phyloP scores from a whole-genome alignment of 2,888 invertebrate species.

The Ennomos quercinarius region DNA sequence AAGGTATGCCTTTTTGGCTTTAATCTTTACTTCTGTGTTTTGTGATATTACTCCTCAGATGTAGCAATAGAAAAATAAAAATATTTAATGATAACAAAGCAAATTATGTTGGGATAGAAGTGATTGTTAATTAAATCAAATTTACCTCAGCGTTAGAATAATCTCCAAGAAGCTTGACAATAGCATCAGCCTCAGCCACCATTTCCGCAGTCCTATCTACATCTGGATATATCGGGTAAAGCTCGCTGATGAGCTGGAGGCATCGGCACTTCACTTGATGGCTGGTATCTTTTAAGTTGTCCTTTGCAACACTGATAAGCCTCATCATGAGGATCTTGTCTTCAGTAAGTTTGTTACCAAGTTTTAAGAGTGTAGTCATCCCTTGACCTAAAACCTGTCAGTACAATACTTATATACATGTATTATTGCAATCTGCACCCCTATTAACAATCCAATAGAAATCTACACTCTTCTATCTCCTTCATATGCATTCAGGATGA shows the following conservation, averaged over 20 bases:
- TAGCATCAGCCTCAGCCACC: conserved; percentile 85
- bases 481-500: no score
- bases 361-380: conserved; percentile 88
- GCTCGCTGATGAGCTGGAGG: conserved; percentile 91
- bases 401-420: no score
- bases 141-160: conserved; percentile 91
- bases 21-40: no score
- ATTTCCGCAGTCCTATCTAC: conserved; percentile 75
- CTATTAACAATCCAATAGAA: no score
- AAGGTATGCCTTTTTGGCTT: no score
- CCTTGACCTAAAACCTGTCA: conserved; percentile 89
- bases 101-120: neutral
- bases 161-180: conserved; percentile 91
- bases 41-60: no score
- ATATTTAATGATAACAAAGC: no score
- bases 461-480: no score
- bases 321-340: conserved; percentile 86
- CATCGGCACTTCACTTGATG: conserved; percentile 93
- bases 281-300: conserved; percentile 90
- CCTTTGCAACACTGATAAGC: conserved; percentile 87
- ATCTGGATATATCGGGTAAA: conserved; percentile 86
- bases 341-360: conserved; percentile 87
- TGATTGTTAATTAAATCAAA: conserved; percentile 12
- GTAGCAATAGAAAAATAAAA: no score
- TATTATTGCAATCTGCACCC: no score